Conservation (phyloP, 1,140 invertebrate species). For the Camponotus floridanus region DNA sequence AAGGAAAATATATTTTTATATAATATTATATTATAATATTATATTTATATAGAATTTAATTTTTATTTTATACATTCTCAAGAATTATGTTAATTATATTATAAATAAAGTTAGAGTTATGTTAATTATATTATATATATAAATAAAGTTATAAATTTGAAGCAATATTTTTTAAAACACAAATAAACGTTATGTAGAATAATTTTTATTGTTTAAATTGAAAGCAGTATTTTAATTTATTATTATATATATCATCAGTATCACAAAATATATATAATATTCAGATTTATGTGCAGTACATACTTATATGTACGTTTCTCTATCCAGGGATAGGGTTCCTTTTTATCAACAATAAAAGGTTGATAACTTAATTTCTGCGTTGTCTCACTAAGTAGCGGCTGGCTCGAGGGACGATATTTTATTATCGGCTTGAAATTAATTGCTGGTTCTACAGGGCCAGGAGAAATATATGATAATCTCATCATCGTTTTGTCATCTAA, state of each 20-base stretch:
- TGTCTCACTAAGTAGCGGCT: constrained; percentile 85
- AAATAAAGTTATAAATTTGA: neutral
- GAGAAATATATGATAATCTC: constrained; percentile 78
- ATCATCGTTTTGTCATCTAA: constrained; percentile 79
- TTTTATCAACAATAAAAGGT: constrained; percentile 73
- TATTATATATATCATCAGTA: neutral
- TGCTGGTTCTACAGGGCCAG: constrained; percentile 74
- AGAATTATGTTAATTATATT: neutral
- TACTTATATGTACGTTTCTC: constrained; percentile 80
- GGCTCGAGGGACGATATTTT: constrained; percentile 86
- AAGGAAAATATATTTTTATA: no score
- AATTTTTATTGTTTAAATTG: neutral
- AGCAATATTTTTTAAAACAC: neutral
- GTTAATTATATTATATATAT: no score
- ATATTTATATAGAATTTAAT: no score
- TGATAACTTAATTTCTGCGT: constrained; percentile 82
- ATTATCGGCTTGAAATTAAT: constrained; percentile 86
- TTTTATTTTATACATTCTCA: constrained; percentile 2
- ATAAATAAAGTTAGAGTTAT: no score
- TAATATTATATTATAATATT: no score
- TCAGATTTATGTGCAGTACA: neutral
- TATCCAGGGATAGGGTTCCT: constrained; percentile 80
- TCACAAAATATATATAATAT: neutral
- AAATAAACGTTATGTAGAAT: neutral
- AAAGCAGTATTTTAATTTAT: neutral